phyloP scores from a whole-genome alignment of 2,888 invertebrate species.

The Neria commutata region DNA sequence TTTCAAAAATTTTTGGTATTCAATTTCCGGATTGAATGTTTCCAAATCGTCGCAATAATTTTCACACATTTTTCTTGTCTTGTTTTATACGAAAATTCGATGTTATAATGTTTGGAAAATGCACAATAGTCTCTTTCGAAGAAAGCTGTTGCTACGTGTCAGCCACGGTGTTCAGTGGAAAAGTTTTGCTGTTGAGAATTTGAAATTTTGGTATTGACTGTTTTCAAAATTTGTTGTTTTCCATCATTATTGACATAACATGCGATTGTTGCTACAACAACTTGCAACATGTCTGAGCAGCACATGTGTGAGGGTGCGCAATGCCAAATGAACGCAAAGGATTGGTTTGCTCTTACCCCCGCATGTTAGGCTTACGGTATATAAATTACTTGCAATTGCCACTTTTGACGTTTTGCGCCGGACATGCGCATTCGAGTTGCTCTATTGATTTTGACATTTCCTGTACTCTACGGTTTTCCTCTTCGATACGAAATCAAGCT shows the following conservation, averaged over 20 bases:
- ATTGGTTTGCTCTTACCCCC: not conserved
- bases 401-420: not conserved
- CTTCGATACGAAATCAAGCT: not conserved
- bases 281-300: no score
- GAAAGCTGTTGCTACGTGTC: no score
- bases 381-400: not conserved
- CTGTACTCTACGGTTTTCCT: not conserved
- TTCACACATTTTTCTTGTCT: slow-evolving; percentile 50
- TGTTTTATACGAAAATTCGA: no score
- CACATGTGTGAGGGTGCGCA: no score
- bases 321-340: not conserved
- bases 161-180: no score
- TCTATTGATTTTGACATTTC: slow-evolving; percentile 6
- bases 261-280: slow-evolving; percentile 20
- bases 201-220: slow-evolving; percentile 4
- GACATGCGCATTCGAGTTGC: slow-evolving; percentile 15
- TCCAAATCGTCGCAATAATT: slow-evolving; percentile 47
- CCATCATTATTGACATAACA: slow-evolving; percentile 41
- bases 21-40: slow-evolving; percentile 51
- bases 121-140: no score
- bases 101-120: no score
- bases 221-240: not conserved
- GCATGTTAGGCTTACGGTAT: no score
- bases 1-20: slow-evolving; percentile 53
- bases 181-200: slow-evolving; percentile 19